phyloP scores from a whole-genome alignment of 2,797 vertebrate species.

The Bradypodion ventrale region DNA sequence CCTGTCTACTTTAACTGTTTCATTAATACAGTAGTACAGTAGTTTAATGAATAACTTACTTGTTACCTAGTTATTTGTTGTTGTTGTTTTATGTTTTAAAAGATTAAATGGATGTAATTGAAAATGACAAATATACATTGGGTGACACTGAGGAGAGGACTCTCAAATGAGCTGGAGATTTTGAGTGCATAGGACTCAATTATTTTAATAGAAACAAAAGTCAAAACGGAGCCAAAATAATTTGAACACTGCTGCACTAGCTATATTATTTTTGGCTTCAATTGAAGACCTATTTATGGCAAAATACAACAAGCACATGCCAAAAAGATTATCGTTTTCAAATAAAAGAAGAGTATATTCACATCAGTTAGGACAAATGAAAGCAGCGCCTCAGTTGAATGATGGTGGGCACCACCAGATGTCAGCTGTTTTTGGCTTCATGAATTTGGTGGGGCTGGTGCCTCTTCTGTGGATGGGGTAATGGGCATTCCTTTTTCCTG shows the following conservation, averaged over 20 bases:
- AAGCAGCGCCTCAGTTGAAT: too few species aligned
- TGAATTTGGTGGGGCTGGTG: too few species aligned
- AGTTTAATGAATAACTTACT: background rate
- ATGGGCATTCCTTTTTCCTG: too few species aligned
- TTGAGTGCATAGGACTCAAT: background rate
- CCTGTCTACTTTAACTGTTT: background rate
- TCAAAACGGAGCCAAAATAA: slow-evolving; percentile 5
- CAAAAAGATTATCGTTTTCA: background rate
- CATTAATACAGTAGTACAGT: too few species aligned
- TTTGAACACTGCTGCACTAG: background rate
- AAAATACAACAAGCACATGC: background rate
- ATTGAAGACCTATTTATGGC: slow-evolving; percentile 5
- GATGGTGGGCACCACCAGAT: too few species aligned
- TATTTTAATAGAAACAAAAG: slow-evolving; percentile 19
- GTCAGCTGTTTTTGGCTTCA: too few species aligned
- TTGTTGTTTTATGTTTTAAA: background rate
- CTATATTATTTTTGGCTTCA: background rate
- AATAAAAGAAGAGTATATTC: background rate
- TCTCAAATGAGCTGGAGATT: background rate
- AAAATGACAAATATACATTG: background rate
- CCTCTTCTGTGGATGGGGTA: too few species aligned
- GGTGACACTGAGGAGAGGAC: background rate
- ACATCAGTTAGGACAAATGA: background rate
- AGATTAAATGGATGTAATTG: background rate
- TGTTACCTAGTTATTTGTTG: background rate